phyloP scores from a whole-genome alignment of 2,797 vertebrate genomes.

The Myotis daubentonii region DNA sequence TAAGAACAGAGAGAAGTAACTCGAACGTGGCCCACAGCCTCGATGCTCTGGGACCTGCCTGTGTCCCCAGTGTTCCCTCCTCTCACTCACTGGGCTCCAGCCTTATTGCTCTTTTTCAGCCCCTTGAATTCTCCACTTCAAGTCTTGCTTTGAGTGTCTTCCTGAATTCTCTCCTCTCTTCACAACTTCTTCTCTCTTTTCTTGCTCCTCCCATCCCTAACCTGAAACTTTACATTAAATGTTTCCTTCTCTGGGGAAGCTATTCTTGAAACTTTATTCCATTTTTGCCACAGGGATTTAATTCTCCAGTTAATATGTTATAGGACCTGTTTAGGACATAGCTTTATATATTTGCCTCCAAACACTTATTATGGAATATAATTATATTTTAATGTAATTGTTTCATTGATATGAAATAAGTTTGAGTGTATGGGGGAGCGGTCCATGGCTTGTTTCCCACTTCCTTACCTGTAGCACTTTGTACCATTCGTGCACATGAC shows the following conservation, averaged over 20 bases:
- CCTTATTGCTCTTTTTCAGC: not conserved
- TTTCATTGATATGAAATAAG: not conserved
- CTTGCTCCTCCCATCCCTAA: not conserved
- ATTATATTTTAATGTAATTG: not conserved
- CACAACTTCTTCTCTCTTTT: not conserved
- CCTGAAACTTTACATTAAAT: not conserved
- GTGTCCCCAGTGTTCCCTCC: not conserved
- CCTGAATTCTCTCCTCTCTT: not conserved
- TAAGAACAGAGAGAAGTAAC: not conserved
- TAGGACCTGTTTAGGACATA: not conserved
- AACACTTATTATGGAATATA: not conserved
- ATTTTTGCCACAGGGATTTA: not conserved
- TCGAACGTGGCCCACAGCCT: not conserved
- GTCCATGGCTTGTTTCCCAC: not conserved
- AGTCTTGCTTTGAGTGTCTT: not conserved
- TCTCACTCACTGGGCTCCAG: not conserved
- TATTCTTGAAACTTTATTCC: not conserved
- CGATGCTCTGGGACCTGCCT: not conserved
- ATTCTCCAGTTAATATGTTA: not conserved
- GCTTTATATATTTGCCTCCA: not conserved
- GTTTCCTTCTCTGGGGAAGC: not conserved
- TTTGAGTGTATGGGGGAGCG: rapidly evolving
- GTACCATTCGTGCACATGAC: not conserved
- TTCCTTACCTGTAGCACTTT: not conserved
- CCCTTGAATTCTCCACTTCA: not conserved